Evolutionary conservation across 2,888 invertebrate species (phyloP).

Genomic region (Sinopyrophorus schimmeli): DNA sequence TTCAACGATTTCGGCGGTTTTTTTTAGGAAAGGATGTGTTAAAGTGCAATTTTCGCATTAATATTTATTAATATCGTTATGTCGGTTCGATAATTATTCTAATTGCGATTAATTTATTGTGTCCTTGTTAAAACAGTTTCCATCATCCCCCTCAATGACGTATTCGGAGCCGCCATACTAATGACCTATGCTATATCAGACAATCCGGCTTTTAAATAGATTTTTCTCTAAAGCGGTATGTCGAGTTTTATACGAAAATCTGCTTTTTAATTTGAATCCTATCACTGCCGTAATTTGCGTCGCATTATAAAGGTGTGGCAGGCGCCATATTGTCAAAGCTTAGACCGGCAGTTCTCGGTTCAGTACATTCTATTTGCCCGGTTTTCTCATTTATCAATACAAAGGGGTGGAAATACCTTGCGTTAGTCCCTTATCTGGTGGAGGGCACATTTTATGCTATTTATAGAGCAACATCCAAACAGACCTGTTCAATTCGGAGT

Average conservation of each 20-base stretch:
- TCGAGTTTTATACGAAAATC: background rate
- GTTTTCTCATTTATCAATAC: slow-evolving; percentile 42
- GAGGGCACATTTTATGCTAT: slow-evolving; percentile 42
- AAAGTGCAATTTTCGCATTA: background rate
- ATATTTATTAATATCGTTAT: background rate
- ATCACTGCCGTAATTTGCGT: slow-evolving; percentile 38
- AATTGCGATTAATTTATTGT: slow-evolving; percentile 39
- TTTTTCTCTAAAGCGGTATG: background rate
- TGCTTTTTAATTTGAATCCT: background rate
- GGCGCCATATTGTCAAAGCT: slow-evolving; percentile 54
- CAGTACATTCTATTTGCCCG: slow-evolving; percentile 31
- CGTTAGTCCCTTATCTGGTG: slow-evolving; percentile 29
- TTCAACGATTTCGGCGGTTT: slow-evolving; percentile 34
- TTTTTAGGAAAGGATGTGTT: slow-evolving; percentile 7
- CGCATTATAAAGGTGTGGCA: slow-evolving; percentile 56
- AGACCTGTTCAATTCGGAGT: slow-evolving; percentile 10
- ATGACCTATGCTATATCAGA: slow-evolving; percentile 17
- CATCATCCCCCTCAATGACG: slow-evolving; percentile 19
- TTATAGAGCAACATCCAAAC: slow-evolving; percentile 39
- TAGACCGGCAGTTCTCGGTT: slow-evolving; percentile 32
- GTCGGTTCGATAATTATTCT: slow-evolving; percentile 19
- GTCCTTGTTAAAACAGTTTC: slow-evolving; percentile 15
- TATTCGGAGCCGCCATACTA: slow-evolving; percentile 23
- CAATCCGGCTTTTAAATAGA: background rate
- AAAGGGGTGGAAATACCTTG: slow-evolving; percentile 46